phyloP scores from a whole-genome alignment of 2,888 invertebrate genomes.

The Drepana falcataria region DNA sequence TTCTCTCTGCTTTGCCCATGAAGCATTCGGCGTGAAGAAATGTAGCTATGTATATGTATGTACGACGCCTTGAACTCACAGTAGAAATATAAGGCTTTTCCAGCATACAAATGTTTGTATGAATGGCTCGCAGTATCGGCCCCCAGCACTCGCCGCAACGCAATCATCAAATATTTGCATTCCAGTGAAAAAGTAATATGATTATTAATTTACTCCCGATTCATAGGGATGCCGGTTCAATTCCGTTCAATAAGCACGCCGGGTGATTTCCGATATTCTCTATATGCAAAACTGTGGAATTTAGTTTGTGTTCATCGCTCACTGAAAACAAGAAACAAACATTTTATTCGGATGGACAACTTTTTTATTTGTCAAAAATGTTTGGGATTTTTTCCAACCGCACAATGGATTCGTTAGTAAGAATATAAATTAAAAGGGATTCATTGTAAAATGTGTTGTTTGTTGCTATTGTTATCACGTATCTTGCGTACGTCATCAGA shows the following conservation, averaged over 20 bases:
- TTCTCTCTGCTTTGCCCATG: too few species aligned
- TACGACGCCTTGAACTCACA: too few species aligned
- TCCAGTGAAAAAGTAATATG: slow-evolving; percentile 73
- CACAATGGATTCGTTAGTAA: too few species aligned
- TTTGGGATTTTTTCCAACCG: background rate
- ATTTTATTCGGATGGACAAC: slow-evolving; percentile 7
- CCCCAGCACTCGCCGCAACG: slow-evolving; percentile 53
- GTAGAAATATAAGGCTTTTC: slow-evolving; percentile 2
- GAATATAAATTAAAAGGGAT: too few species aligned
- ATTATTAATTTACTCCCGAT: slow-evolving; percentile 75
- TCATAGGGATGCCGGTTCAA: slow-evolving; percentile 51
- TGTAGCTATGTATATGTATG: too few species aligned
- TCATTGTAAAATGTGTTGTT: too few species aligned
- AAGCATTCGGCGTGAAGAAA: too few species aligned
- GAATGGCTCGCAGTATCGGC: slow-evolving; percentile 35
- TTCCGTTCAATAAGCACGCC: slow-evolving; percentile 46
- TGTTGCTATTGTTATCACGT: too few species aligned
- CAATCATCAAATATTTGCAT: slow-evolving; percentile 77
- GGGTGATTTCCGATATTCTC: slow-evolving; percentile 49
- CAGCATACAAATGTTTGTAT: slow-evolving; percentile 4
- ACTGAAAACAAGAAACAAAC: slow-evolving; percentile 20
- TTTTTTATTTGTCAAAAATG: background rate
- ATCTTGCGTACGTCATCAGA: too few species aligned
- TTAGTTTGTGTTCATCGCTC: slow-evolving; percentile 43
- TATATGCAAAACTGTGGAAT: slow-evolving; percentile 52